A percentile compares a stretch with the other conserved stretches of the same genome.
These are phyloP conservation scores for Pangasianodon hypophthalmus DNA, from an alignment of 2,113 vertebrate species.

Conservation along the genomic window DNA sequence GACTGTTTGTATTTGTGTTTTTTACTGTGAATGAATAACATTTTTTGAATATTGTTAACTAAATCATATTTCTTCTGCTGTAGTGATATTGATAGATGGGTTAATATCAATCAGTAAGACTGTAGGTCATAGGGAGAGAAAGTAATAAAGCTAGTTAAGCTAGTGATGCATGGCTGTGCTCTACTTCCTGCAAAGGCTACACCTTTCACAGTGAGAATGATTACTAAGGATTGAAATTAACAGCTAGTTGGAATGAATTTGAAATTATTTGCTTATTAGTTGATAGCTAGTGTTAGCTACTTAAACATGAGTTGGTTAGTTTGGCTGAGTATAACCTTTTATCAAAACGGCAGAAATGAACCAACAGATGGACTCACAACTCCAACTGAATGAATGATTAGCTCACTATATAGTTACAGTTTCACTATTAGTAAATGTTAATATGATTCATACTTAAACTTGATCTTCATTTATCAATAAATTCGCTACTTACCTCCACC, in stretches of 20 bases:
- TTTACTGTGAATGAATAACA: neutral
- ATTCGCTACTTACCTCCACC: neutral
- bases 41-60: too few relatives aligned
- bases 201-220: neutral
- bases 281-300: neutral
- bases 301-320: neutral
- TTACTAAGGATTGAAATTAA: too few relatives aligned
- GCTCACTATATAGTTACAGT: neutral
- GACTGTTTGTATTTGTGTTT: neutral
- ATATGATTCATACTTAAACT: neutral
- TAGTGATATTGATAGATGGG: too few relatives aligned
- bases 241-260: neutral
- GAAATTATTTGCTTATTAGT: neutral
- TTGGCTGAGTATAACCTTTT: neutral
- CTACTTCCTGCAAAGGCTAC: too few relatives aligned
- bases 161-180: too few relatives aligned
- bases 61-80: neutral
- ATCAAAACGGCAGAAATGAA: neutral
- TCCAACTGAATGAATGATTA: neutral
- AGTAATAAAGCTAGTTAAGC: too few relatives aligned
- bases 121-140: too few relatives aligned
- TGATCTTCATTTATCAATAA: neutral
- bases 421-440: neutral
- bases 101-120: too few relatives aligned
- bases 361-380: neutral